Conservation (phyloP, 2,797 vertebrate species). For the Caiman crocodilus region DNA sequence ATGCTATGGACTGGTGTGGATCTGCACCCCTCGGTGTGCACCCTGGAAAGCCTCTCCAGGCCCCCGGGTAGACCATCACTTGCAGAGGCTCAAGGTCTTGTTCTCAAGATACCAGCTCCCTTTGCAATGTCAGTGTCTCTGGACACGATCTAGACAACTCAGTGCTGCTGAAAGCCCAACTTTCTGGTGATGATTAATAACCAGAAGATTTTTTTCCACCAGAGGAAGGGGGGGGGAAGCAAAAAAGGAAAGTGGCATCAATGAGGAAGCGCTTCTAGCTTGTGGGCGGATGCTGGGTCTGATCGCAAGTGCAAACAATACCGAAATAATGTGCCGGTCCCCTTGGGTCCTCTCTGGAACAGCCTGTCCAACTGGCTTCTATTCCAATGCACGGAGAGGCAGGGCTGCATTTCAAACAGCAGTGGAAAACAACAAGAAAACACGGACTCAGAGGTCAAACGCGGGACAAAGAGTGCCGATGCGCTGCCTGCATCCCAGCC, state of each 20-base stretch:
- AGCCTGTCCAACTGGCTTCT: not conserved
- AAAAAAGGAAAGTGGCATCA: slow-evolving; percentile 70
- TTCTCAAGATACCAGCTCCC: not conserved
- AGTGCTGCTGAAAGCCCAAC: slow-evolving; percentile 69
- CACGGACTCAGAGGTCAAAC: not conserved
- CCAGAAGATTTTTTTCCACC: slow-evolving; percentile 79
- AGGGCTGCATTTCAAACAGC: slow-evolving; percentile 17
- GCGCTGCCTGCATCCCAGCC: not conserved
- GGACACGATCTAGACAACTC: slow-evolving; percentile 21
- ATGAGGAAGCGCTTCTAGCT: slow-evolving; percentile 76
- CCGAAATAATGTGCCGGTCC: slow-evolving; percentile 78
- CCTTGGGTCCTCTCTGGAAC: slow-evolving; percentile 30
- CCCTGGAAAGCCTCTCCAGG: too few relatives aligned
- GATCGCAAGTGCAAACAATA: slow-evolving; percentile 78
- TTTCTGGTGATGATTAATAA: slow-evolving; percentile 79
- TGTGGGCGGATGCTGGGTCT: slow-evolving; percentile 80
- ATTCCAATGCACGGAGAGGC: slow-evolving; percentile 60
- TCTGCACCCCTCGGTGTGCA: too few relatives aligned
- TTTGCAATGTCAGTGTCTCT: slow-evolving; percentile 21
- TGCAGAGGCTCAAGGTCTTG: not conserved
- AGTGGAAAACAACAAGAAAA: slow-evolving; percentile 29
- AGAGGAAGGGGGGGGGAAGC: slow-evolving; percentile 14
- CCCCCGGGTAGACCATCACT: not conserved
- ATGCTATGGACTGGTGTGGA: too few relatives aligned
- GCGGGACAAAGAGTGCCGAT: rapidly evolving